Base-by-base conservation (phyloP, 2,113 vertebrate genomes). In the Ursus arctos region DNA sequence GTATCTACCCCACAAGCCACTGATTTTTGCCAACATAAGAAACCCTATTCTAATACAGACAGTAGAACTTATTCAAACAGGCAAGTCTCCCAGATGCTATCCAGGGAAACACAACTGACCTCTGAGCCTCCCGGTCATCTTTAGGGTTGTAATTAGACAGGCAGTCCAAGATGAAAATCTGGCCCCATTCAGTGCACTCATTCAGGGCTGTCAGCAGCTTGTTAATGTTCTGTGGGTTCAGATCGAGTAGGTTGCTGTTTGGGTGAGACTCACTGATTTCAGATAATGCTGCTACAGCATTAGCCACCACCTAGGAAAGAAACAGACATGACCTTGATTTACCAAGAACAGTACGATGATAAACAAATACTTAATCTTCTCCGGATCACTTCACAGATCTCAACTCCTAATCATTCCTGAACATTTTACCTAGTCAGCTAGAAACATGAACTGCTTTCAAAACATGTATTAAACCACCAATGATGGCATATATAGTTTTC, bases 181-280 rank as follows among this genome's bases (percentile, higher is more conserved):
- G 99, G 11, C 99, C 99, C 99, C 99, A 99, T 97, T 99, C 99
- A 0, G 99, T 99, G 98, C 99, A 99, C 97, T 99, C 99, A 3
- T 99, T 99, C 26, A 99, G 98, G 33, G 99, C 99, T 0, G 99
- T 99, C 87, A 99, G 99, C 98, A 99, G 99, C 98, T 99, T 99
- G 98, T 99, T 99, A 98, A 99, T 99, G 99, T 99, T 99, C 99
- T 99, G 99, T 6, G 99, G 99, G 97, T 99, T 99, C 88, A 99
- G 99, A 97, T 99, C 99, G 74, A 99, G 99, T 98, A 99, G 98
- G 98, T 99, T 99, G 99, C 99, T 99, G 98, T 99, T 99, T 96
- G 99, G 99, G 92, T 99, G 99, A 40, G 99, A 99, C 97, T 99
- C 99, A 2, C 99, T 99, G 98, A 99, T 99, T 98, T 99, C 99